These are phyloP conservation scores for Lophotis ruficrista DNA, from an alignment of 2,113 vertebrate genomes.

Conservation along the genomic window DNA sequence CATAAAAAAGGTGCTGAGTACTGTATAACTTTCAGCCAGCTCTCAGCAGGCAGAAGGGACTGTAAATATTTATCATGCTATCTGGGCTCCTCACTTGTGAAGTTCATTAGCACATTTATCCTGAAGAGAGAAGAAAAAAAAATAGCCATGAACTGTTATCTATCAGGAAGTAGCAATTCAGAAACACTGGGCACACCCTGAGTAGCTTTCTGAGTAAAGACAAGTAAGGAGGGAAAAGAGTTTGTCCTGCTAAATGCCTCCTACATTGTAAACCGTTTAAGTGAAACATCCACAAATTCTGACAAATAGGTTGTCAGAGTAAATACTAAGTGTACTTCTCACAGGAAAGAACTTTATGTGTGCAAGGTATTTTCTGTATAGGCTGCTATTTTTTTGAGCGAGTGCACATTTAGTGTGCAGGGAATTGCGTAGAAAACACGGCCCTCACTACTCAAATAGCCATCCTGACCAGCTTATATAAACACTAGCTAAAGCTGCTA, in stretches of 20 bases:
- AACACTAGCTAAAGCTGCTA: conserved; percentile 71
- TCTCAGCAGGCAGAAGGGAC: background rate
- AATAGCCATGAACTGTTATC: background rate
- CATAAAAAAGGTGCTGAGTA: background rate
- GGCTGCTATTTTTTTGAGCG: background rate
- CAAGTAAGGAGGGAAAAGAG: background rate
- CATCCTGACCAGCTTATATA: conserved; percentile 64
- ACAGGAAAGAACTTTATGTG: background rate
- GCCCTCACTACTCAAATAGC: conserved; percentile 12
- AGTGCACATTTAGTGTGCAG: background rate
- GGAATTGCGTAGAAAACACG: background rate
- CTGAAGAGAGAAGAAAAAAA: background rate
- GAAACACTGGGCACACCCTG: background rate
- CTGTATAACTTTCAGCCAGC: background rate
- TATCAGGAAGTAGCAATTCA: background rate
- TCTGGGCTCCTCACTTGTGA: background rate
- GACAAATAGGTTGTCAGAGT: background rate
- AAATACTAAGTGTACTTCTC: background rate
- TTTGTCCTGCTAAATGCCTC: background rate
- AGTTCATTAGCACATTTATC: background rate
- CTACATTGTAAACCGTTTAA: background rate
- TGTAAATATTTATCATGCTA: background rate
- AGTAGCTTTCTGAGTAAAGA: background rate
- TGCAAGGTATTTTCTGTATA: background rate
- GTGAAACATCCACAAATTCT: background rate